Percentiles rank a stretch among this genome's conserved stretches.
Conservation (phyloP, 2,888 invertebrate genomes). For the Celastrina argiolus region DNA sequence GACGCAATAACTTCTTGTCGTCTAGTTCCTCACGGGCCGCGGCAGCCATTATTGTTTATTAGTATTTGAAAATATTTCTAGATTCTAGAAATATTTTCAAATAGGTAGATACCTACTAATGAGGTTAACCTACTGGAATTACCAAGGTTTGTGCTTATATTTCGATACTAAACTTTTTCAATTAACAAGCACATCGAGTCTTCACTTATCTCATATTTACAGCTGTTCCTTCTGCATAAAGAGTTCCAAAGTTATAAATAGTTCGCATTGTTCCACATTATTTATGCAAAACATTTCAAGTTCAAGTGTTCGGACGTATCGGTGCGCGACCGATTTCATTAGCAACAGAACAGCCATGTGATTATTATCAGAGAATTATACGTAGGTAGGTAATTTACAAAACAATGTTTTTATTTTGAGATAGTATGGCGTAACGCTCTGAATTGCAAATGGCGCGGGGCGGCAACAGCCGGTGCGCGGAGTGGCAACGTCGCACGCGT, state of each 20-base stretch:
- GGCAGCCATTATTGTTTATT: too few relatives aligned
- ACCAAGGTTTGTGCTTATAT: too few relatives aligned
- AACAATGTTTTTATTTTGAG: constrained; percentile 27
- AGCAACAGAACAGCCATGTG: constrained; percentile 20
- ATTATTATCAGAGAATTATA: constrained; percentile 11
- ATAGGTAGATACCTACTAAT: too few relatives aligned
- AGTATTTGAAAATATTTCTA: too few relatives aligned
- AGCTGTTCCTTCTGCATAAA: neutral
- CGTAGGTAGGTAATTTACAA: constrained; percentile 20
- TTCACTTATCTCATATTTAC: neutral
- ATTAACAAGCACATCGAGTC: too few relatives aligned
- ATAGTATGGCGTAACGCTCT: constrained; percentile 34
- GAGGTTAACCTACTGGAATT: too few relatives aligned
- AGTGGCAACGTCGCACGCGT: constrained; percentile 57
- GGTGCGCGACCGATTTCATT: constrained; percentile 23
- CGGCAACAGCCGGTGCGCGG: constrained; percentile 52
- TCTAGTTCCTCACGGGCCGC: too few relatives aligned
- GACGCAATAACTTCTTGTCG: too few relatives aligned
- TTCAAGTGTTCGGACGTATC: constrained; percentile 23
- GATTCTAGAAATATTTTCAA: too few relatives aligned
- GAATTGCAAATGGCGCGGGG: constrained; percentile 39
- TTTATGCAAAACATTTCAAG: constrained; percentile 21
- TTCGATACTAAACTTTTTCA: too few relatives aligned
- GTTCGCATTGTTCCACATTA: neutral
- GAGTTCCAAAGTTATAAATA: neutral